Conservation (phyloP, 2,113 vertebrate species). For the Meriones unguiculatus region DNA sequence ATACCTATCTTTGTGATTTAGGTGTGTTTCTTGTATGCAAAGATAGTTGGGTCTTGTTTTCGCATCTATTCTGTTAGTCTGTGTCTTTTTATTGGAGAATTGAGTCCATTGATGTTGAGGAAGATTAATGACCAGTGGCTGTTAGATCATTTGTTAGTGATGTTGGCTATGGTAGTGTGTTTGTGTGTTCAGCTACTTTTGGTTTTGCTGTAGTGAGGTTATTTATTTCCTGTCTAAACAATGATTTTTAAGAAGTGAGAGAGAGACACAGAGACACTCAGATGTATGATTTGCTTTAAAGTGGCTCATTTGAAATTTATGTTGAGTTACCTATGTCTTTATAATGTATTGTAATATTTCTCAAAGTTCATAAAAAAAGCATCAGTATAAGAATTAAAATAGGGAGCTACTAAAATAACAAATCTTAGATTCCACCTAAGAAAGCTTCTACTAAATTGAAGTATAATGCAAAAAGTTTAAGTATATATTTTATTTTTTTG, state of each 20-base stretch:
- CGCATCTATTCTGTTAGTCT: too few species aligned
- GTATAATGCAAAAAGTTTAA: neutral
- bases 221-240: neutral
- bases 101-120: too few species aligned
- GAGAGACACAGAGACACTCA: neutral
- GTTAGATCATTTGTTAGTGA: too few species aligned
- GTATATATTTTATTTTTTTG: too few species aligned
- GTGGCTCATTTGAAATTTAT: slow-evolving; percentile 44
- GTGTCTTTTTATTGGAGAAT: too few species aligned
- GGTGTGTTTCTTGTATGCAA: too few species aligned
- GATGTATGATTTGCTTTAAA: slow-evolving; percentile 42
- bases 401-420: slow-evolving; percentile 34
- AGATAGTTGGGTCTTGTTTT: too few species aligned
- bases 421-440: neutral
- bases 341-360: slow-evolving; percentile 33
- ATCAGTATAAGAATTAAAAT: slow-evolving; percentile 33
- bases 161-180: too few species aligned
- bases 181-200: too few species aligned
- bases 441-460: neutral
- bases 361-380: neutral
- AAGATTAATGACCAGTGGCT: too few species aligned
- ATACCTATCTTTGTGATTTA: too few species aligned
- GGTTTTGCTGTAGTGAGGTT: too few species aligned
- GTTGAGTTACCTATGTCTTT: neutral
- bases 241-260: neutral